Evolutionary conservation across 2,113 vertebrate genomes (phyloP).

Genomic region (Pteronura brasiliensis): DNA sequence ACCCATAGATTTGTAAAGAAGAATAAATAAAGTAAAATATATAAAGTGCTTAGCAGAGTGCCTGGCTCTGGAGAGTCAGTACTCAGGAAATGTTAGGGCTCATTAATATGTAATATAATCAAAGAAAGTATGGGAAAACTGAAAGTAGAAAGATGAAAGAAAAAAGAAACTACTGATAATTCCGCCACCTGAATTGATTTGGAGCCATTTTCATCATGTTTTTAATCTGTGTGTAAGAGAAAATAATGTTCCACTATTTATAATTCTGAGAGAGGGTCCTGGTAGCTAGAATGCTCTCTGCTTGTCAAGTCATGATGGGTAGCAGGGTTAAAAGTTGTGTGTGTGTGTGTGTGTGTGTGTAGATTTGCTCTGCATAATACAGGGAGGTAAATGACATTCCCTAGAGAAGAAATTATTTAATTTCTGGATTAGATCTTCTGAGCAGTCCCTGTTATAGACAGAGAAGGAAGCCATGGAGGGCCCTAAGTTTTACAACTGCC

Average conservation of each 20-base stretch:
- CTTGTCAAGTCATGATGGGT: not conserved
- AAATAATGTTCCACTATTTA: not conserved
- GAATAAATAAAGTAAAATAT: constrained; percentile 47
- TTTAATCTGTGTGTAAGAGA: not conserved
- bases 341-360: not conserved
- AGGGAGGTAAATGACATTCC: not conserved
- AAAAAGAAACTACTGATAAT: not conserved
- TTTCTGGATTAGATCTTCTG: not conserved
- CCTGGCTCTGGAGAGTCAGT: not conserved
- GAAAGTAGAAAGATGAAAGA: constrained; percentile 41
- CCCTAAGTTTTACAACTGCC: not conserved
- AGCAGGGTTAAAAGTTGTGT: not conserved
- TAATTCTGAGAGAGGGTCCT: not conserved
- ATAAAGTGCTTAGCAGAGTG: not conserved
- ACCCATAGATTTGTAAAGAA: not conserved
- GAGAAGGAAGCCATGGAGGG: not conserved
- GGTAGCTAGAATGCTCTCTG: not conserved
- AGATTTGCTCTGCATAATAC: not conserved
- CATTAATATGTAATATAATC: constrained; percentile 47
- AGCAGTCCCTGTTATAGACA: not conserved
- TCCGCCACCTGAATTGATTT: not conserved
- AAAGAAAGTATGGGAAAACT: not conserved
- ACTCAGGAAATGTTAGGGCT: constrained; percentile 3
- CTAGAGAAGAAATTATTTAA: not conserved
- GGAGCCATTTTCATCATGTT: not conserved